Percentiles rank a stretch among this genome's conserved stretches.
Evolutionary conservation across 2,888 invertebrate species (phyloP).

Genomic region (Hirudinaria manillensis): DNA sequence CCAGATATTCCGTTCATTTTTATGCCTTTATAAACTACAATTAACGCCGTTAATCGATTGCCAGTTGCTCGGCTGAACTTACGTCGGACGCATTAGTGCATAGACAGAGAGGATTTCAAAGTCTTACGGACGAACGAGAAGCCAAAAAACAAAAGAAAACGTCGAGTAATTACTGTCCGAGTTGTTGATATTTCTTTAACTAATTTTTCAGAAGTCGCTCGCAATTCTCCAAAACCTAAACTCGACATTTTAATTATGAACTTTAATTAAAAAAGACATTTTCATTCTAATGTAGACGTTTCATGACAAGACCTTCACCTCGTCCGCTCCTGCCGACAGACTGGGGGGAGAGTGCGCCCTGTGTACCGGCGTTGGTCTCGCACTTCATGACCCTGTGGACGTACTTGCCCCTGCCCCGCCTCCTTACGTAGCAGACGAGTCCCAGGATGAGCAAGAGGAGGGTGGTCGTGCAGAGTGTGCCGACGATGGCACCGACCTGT

Average conservation of each 20-base stretch:
- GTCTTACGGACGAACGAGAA: no score
- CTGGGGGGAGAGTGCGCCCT: neutral
- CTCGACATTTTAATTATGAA: neutral
- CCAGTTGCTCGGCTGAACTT: no score
- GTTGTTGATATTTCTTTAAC: neutral
- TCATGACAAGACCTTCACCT: no score
- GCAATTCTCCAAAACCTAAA: neutral
- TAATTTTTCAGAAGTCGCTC: neutral
- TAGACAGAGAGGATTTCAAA: no score
- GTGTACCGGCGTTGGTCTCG: neutral
- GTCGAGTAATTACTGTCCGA: no score
- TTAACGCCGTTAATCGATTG: no score
- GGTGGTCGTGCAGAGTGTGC: neutral
- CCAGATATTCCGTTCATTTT: no score
- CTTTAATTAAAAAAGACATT: neutral
- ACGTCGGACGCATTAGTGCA: no score
- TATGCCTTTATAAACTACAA: no score
- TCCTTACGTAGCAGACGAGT: neutral
- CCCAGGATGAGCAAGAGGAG: slow-evolving; percentile 12
- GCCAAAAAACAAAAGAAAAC: no score
- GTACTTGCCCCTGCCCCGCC: slow-evolving; percentile 5
- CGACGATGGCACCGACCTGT: slow-evolving; percentile 20
- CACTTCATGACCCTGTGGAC: slow-evolving; percentile 18
- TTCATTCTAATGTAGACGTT: no score
- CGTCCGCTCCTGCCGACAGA: no score